Evolutionary conservation across 2,888 invertebrate species (phyloP).

Genomic region (Napeogenes sylphis): DNA sequence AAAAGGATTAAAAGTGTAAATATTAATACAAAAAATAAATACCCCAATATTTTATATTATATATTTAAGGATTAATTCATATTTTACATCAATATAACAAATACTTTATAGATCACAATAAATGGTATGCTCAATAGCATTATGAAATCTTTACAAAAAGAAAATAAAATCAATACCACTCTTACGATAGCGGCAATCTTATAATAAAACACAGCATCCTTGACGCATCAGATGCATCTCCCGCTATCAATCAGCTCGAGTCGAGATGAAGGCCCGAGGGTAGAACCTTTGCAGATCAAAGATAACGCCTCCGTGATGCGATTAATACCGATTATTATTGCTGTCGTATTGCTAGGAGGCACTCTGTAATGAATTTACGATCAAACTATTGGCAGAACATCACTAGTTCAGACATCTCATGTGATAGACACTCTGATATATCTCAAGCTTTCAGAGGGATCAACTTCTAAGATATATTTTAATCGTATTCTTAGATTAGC

Average conservation of each 20-base stretch:
- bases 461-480: too few species aligned
- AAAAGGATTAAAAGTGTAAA: too few species aligned
- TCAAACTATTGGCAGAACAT: too few species aligned
- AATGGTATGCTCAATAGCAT: not conserved
- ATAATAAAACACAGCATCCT: conserved; percentile 15
- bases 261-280: conserved; percentile 37
- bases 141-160: not conserved
- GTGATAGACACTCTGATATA: too few species aligned
- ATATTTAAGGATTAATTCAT: too few species aligned
- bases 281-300: conserved; percentile 44
- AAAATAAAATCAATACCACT: not conserved
- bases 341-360: not conserved
- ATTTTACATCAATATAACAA: too few species aligned
- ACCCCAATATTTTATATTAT: too few species aligned
- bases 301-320: conserved; percentile 39
- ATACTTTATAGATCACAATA: too few species aligned
- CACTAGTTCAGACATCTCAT: too few species aligned
- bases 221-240: conserved; percentile 30
- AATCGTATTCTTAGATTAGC: too few species aligned
- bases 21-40: too few species aligned
- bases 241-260: conserved; percentile 46
- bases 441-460: too few species aligned
- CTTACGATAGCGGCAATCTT: not conserved
- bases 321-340: conserved; percentile 32
- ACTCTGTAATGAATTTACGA: not conserved